Evolutionary conservation across 1,140 invertebrate species (phyloP).

Genomic region (Ceratina australensis): DNA sequence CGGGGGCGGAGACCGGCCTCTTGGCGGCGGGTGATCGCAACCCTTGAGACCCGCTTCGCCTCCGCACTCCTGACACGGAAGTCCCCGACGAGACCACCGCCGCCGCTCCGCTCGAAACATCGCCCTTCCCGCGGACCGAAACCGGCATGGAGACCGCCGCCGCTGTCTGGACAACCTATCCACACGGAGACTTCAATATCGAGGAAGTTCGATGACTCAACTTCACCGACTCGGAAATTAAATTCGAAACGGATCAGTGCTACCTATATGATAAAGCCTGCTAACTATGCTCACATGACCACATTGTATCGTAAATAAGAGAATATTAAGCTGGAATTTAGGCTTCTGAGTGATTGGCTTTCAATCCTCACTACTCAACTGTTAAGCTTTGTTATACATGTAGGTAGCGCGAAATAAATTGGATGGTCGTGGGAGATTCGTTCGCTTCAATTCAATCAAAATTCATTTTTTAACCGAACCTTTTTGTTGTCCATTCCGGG

Average conservation of each 20-base stretch:
- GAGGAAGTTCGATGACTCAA: neutral
- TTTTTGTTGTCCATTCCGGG: conserved; percentile 86
- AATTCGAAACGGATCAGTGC: no score
- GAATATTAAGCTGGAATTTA: no score
- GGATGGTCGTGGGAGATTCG: neutral
- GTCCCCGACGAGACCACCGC: neutral
- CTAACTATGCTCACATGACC: no score
- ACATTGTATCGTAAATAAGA: no score
- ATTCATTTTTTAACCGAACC: conserved; percentile 62
- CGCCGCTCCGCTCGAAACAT: conserved; percentile 78
- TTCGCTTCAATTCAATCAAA: no score
- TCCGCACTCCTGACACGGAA: conserved; percentile 81
- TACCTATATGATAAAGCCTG: no score
- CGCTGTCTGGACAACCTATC: conserved; percentile 69
- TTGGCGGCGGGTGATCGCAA: conserved; percentile 89
- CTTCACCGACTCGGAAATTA: neutral
- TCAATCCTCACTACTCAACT: no score
- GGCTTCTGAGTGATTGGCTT: no score
- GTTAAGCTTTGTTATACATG: no score
- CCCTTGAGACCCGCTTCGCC: conserved; percentile 83
- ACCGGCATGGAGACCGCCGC: conserved; percentile 65
- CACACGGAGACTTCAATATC: no score
- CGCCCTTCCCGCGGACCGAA: conserved; percentile 68
- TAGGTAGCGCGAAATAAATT: no score
- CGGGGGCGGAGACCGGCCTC: conserved; percentile 87